Conservation (phyloP, 2,888 invertebrate species). For the Rotaria macrura region DNA sequence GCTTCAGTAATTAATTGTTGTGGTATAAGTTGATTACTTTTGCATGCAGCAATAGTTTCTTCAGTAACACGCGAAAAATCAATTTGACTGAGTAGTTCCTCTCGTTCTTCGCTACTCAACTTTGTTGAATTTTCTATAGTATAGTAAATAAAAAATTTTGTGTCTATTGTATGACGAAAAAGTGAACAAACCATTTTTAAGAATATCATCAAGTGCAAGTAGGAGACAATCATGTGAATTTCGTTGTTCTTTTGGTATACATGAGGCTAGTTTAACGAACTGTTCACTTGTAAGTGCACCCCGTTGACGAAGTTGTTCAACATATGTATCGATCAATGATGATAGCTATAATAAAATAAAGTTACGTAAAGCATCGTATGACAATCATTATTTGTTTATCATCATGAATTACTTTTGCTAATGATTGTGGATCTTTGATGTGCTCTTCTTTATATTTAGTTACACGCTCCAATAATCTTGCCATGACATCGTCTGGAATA, state of each 20-base stretch:
- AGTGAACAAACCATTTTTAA: not conserved
- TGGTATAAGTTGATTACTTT: constrained; percentile 42
- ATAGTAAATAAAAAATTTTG: not conserved
- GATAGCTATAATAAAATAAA: not conserved
- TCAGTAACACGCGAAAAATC: constrained; percentile 44
- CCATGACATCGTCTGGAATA: not conserved
- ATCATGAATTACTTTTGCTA: not conserved
- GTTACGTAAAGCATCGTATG: not conserved
- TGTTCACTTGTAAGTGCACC: not conserved
- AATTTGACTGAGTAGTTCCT: constrained; percentile 40
- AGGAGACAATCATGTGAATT: constrained; percentile 11
- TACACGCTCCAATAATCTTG: not conserved
- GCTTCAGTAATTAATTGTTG: constrained; percentile 41
- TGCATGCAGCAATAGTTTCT: constrained; percentile 40
- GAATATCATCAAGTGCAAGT: constrained; percentile 18
- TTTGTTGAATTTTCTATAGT: not conserved
- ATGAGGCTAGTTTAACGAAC: constrained; percentile 8
- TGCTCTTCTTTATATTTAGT: constrained; percentile 2
- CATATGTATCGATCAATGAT: not conserved
- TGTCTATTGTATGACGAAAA: not conserved
- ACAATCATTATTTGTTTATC: not conserved
- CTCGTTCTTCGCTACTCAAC: constrained; percentile 34
- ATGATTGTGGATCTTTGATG: not conserved
- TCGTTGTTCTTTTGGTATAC: constrained; percentile 19
- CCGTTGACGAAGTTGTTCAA: not conserved